Base-by-base conservation (phyloP, 1,140 invertebrate species). In the Drosophila ambigua region DNA sequence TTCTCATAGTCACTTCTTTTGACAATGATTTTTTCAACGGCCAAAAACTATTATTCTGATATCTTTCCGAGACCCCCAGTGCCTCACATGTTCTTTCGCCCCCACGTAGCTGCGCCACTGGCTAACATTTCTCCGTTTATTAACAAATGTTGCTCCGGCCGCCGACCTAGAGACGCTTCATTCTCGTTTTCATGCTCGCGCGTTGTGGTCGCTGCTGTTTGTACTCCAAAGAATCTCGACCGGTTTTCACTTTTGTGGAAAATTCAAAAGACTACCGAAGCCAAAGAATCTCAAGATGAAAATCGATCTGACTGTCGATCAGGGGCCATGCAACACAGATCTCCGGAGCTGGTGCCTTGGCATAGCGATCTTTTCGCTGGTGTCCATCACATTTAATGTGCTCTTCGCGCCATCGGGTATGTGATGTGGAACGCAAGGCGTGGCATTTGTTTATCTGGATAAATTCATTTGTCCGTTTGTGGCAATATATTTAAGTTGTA, bases 341-440 rank as follows among this genome's bases (percentile, higher is more conserved):
- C 46, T 87, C 13, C 59, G 84, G 24, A 62, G 54, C 43, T 88
- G 83, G 84, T 87, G 83, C 41, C n/a, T 77, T 11, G 84, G 72
- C 35, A 88, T 83, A 13, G 83, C 83, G 11, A 52, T 83, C 26
- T 87, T 67, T 49, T 65, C 44, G 16, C 59, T 87, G 2, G 5
- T 87, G 39, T 23, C 50, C 16, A 54, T 61, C 13, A 49, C 61
- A 31, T 35, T 82, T 2, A 35, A 28, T 50, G 76, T 72, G 39
- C 0, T 69, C 24, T 44, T 89, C 45, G 20, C 48, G 8, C 84
- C 75, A 11, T 50, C 52, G 15, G 46, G 83, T 87, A 57, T 62
- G 76, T 67, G 41, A 85, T 28, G 26, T 39, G 35, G 35, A 68
- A 59, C 52, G 20, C n/a, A 16, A 67, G 72, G 62, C 50, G 76